A percentile compares a stretch with the other conserved stretches of the same genome.
Evolutionary conservation across 2,797 vertebrate species (phyloP).

Genomic region (Karalla daura): DNA sequence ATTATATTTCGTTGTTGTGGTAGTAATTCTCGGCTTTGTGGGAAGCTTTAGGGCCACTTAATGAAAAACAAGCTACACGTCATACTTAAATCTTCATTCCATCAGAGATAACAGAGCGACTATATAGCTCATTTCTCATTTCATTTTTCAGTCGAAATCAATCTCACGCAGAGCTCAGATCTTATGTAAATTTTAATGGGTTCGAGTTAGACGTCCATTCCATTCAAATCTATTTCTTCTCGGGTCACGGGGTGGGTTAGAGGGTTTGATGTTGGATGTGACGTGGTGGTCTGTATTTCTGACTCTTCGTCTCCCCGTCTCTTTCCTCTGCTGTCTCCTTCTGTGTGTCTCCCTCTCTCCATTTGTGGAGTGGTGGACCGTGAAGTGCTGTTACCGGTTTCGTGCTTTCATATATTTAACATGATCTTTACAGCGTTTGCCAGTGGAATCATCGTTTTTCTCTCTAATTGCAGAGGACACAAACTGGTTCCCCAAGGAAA

Average conservation of each 20-base stretch:
- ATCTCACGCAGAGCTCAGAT: background rate
- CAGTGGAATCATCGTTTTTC: slow-evolving; percentile 27
- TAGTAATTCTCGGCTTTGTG: background rate
- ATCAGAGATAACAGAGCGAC: background rate
- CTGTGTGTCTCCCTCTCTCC: slow-evolving; percentile 83
- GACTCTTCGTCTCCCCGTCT: slow-evolving; percentile 74
- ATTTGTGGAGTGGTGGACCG: slow-evolving; percentile 80
- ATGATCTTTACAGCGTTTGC: slow-evolving; percentile 33
- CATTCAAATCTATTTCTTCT: slow-evolving; percentile 66
- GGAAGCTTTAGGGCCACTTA: background rate
- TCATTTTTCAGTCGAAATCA: background rate
- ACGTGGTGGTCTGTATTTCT: slow-evolving; percentile 79
- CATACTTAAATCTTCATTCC: background rate
- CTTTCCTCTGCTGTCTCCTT: slow-evolving; percentile 74
- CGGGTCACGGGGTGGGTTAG: slow-evolving; percentile 40
- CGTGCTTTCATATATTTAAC: slow-evolving; percentile 53
- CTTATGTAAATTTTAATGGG: background rate
- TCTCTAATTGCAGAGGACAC: slow-evolving; percentile 88
- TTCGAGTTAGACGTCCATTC: background rate
- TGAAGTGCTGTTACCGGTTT: slow-evolving; percentile 64
- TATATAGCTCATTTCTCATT: background rate
- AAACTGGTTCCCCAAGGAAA: slow-evolving; percentile 98
- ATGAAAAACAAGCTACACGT: background rate
- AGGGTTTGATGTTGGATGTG: slow-evolving; percentile 78
- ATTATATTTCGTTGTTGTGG: background rate